These are phyloP conservation scores for Premnoplex brunnescens DNA, from an alignment of 2,797 vertebrate genomes.

Conservation along the genomic window DNA sequence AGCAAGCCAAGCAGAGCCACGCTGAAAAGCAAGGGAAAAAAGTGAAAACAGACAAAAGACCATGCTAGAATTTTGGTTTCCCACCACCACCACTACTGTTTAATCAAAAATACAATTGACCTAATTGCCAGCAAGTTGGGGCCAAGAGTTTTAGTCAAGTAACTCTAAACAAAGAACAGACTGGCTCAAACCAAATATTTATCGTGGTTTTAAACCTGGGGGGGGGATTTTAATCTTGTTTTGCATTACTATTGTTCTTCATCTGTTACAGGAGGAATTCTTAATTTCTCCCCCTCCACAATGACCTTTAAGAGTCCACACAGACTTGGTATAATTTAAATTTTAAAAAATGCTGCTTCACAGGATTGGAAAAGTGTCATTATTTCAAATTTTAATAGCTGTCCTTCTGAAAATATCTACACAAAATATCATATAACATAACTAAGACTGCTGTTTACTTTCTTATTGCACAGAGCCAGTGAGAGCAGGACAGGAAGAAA, in stretches of 20 bases:
- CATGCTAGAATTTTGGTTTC: neutral
- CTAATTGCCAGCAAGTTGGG: neutral
- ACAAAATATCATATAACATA: neutral
- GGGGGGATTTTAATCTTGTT: neutral
- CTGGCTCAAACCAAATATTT: constrained; percentile 1
- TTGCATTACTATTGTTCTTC: neutral
- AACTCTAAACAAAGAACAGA: neutral
- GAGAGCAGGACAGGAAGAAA: neutral
- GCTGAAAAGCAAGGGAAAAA: neutral
- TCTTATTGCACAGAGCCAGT: neutral
- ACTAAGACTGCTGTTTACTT: neutral
- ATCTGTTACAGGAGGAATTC: neutral
- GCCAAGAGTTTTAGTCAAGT: neutral
- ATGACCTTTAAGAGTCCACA: neutral
- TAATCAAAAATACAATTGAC: neutral
- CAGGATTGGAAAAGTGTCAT: neutral
- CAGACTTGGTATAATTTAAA: neutral
- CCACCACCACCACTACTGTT: neutral
- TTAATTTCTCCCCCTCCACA: neutral
- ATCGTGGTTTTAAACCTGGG: neutral
- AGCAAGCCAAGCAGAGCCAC: neutral
- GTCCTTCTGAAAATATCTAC: neutral
- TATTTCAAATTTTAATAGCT: neutral
- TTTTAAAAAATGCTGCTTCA: neutral
- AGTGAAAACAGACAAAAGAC: neutral